Evolutionary conservation across 2,888 invertebrate species (phyloP).

Genomic region (Molorchus minor): DNA sequence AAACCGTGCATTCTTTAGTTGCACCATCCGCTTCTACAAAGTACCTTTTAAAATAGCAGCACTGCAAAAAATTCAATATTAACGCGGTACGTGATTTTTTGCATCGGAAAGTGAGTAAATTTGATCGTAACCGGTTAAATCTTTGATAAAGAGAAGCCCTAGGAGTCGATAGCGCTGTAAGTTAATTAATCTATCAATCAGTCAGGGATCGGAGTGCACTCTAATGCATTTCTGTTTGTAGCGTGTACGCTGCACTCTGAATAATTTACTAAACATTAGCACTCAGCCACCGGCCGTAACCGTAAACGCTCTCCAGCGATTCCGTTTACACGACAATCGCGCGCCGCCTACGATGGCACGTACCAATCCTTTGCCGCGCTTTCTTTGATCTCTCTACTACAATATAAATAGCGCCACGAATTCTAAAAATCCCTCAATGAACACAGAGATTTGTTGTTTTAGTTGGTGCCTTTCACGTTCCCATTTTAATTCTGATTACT

Average conservation of each 20-base stretch:
- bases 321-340: slow-evolving; percentile 48
- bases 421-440: slow-evolving; percentile 40
- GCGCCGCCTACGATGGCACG: slow-evolving; percentile 36
- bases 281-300: slow-evolving; percentile 56
- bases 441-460: slow-evolving; percentile 25
- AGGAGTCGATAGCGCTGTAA: slow-evolving; percentile 51
- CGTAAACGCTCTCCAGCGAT: slow-evolving; percentile 59
- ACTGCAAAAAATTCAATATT: slow-evolving; percentile 39
- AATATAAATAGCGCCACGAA: slow-evolving; percentile 42
- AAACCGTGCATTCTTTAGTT: slow-evolving; percentile 31
- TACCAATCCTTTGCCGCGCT: slow-evolving; percentile 41
- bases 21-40: slow-evolving; percentile 26
- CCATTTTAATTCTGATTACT: slow-evolving; percentile 27
- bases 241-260: slow-evolving; percentile 58
- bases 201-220: slow-evolving; percentile 58
- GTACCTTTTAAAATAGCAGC: slow-evolving; percentile 30
- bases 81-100: slow-evolving; percentile 41
- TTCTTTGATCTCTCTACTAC: slow-evolving; percentile 44
- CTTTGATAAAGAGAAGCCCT: slow-evolving; percentile 45
- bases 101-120: slow-evolving; percentile 40
- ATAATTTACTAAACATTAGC: slow-evolving; percentile 61
- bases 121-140: slow-evolving; percentile 42
- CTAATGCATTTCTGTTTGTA: slow-evolving; percentile 57
- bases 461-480: slow-evolving; percentile 25
- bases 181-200: slow-evolving; percentile 60